A percentile compares a stretch with the other conserved stretches of the same genome.
Conservation (phyloP, 2,888 invertebrate species). For the Aelia acuminata region DNA sequence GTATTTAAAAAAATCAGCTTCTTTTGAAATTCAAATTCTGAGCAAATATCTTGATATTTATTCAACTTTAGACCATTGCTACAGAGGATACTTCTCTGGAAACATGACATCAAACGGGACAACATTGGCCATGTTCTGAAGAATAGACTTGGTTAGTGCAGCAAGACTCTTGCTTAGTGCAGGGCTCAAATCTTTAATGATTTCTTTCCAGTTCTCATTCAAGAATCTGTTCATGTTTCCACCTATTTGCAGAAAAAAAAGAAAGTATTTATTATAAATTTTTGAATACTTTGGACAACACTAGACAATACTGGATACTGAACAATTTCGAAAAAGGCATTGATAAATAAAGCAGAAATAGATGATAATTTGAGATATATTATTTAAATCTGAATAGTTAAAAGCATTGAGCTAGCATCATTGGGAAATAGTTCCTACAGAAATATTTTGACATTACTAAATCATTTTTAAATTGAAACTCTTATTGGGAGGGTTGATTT, state of each 20-base stretch:
- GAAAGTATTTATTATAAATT: no score
- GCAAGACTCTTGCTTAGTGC: conserved; percentile 68
- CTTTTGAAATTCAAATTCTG: not conserved
- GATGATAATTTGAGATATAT: no score
- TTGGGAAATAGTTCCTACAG: no score
- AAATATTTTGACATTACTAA: no score
- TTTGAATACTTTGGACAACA: no score
- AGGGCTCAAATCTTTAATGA: conserved; percentile 69
- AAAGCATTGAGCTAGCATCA: no score
- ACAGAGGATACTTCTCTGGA: conserved; percentile 62
- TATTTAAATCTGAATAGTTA: no score
- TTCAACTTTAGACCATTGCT: not conserved
- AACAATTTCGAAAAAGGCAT: no score
- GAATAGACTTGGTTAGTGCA: conserved; percentile 66
- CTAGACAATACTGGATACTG: no score
- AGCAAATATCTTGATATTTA: not conserved
- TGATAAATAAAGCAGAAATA: no score
- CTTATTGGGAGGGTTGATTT: no score
- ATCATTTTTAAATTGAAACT: no score
- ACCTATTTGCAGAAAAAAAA: conserved; percentile 66
- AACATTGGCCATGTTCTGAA: conserved; percentile 66
- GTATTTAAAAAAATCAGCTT: not conserved
- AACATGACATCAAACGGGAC: conserved; percentile 68
- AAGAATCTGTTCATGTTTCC: conserved; percentile 70
- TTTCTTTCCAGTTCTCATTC: conserved; percentile 70